Base-by-base conservation (phyloP, 2,113 vertebrate species). In the Dendropsophus ebraccatus region DNA sequence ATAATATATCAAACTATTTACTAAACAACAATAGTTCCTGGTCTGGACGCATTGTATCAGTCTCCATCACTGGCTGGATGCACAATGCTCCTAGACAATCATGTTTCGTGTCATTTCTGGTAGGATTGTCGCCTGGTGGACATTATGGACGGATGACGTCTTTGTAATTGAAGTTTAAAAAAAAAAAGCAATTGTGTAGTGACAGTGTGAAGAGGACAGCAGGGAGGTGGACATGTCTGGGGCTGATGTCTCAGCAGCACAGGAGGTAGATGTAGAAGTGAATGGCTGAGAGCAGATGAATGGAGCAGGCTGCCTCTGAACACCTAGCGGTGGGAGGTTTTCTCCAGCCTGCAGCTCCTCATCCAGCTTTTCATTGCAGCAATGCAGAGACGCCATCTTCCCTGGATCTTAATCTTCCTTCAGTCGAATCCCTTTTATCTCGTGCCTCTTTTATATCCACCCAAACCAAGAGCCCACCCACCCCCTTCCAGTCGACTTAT, bases 381-480 rank as follows among this genome's bases (percentile, higher is more conserved):
- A 97, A 95, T 96, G 96, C 96, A 96, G 95, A 94, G 96, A 94
- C 96, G 97, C 97, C 97, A 97, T 97, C 95, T 97, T 98, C 94
- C 93, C 93, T 90, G 92, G 90, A 92, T 90, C 90, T 90, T 90
- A 91, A 91, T 90, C 94, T 92, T 89, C 88, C 72, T 90, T 89
- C 91, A 88, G 89, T 87, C 85, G 89, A 70, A 88, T 87, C 91
- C 41, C 89, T 91, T 91, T 90, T 69, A 89, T 89, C 82, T 85
- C 82, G 82, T 89, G 90, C 87, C 87, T 81, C 84, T 73, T 81
- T 87, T 77, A 88, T 87, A 77, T 85, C 84, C 86, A 58, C 67
- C 77, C 72, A 32, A 69, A 62, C 35, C 65, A 80, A 80, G 23
- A 72, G 84, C 60, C 62, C 47, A 37, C 25, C 21, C 74, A 81